Evolutionary conservation across 2,113 vertebrate genomes (phyloP).

Genomic region (Numida meleagris): DNA sequence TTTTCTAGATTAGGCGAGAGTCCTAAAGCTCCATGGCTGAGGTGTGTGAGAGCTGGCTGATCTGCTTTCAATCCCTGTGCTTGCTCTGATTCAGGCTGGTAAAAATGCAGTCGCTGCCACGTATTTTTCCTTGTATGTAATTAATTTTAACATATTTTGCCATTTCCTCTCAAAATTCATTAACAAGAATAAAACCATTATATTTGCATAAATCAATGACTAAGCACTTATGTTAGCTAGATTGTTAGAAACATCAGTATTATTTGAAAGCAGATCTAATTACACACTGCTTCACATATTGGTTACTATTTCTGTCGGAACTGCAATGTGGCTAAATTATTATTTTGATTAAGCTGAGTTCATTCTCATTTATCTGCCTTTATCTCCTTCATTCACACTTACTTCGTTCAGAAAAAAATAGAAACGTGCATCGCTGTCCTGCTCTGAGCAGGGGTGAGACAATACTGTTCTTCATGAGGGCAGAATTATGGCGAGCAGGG

Average conservation of each 20-base stretch:
- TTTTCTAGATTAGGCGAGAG: neutral
- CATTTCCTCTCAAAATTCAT: neutral
- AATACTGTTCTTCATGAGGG: neutral
- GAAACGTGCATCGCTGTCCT: neutral
- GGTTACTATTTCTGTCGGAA: neutral
- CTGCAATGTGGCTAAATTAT: slow-evolving; percentile 2
- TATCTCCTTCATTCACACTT: neutral
- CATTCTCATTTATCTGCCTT: neutral
- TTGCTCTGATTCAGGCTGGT: neutral
- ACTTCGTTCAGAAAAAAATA: neutral
- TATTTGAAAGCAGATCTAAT: neutral
- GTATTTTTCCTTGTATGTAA: neutral
- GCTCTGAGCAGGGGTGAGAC: neutral
- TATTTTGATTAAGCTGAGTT: slow-evolving; percentile 36
- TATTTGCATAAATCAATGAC: neutral
- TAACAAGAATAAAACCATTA: neutral
- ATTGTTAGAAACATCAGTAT: neutral
- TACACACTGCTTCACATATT: neutral
- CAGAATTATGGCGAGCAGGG: neutral
- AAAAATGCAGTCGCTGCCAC: neutral
- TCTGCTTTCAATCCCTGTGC: neutral
- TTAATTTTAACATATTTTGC: neutral
- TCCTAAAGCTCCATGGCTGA: neutral
- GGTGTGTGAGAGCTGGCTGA: neutral
- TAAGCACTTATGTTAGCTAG: neutral